Base-by-base conservation (phyloP, 2,888 invertebrate species). In the Copidosoma aretas region DNA sequence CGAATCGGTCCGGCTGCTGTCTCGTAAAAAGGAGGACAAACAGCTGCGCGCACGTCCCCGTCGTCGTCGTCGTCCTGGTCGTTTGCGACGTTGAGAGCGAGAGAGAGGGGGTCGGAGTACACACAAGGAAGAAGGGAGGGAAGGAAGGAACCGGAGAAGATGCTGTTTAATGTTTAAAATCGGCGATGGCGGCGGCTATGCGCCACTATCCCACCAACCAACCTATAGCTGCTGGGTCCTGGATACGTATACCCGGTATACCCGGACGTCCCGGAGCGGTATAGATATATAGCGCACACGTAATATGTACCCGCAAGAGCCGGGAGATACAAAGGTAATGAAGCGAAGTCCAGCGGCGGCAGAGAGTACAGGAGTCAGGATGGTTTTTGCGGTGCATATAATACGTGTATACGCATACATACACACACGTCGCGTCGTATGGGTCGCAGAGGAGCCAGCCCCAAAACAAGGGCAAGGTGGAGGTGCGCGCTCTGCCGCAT, bases 391-490 rank as follows among this genome's bases (percentile, higher is more conserved):
- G 65, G 64, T 56, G 61, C 69, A 21, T 58, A 39, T 49, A 32
- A 57, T n/a, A n/a, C n/a, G n/a, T n/a, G n/a, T n/a, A n/a, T n/a
- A n/a, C n/a, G n/a, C n/a, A n/a, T n/a, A n/a, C n/a, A n/a, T n/a
- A n/a, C n/a, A n/a, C n/a, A n/a, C n/a, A n/a, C n/a, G n/a, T n/a
- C n/a, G 69, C 59, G 51, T 39, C 51, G n/a, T n/a, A n/a, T n/a
- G n/a, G 52, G 43, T 46, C 8, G 43, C 43, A 14, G 15, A 46
- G 43, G 15, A 17, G 4, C 32, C 43, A 46, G 8, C 14, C 8
- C 32, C 43, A 69, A 59, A 69, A 69, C 65, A 69, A 66, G 69
- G 65, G 68, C 68, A 65, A 64, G 68, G 60, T 56, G 60, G 57
- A 14, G 52, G 24, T n/a, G 5, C 57, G 5, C 57, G 39, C 43